Evolutionary conservation across 2,113 vertebrate genomes (phyloP), one percentile per base, ranked within the genome.

Genomic region (Rhea americana): DNA sequence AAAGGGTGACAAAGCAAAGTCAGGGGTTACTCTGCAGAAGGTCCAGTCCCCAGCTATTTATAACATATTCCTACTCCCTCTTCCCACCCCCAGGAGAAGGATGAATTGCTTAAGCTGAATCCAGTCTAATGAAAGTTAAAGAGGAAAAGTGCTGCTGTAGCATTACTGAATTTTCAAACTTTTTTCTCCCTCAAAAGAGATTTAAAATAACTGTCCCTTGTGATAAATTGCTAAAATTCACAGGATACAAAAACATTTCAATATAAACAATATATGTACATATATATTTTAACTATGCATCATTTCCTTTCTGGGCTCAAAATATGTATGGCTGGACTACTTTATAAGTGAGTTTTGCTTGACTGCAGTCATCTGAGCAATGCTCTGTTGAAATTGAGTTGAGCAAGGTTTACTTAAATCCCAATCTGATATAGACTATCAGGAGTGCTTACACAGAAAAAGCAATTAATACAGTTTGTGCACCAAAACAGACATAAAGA

Each of bases 401-500:
- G 2, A 43, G 19, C 11, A 39, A 5, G 21, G 3, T 48, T 75
- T 55, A 41, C 68, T 90, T 73, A 18, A 67, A 35, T 35, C 35
- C 35, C 35, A 35, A 35, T 35, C 35, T 35, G 35, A 35, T 35
- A 35, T 35, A 35, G 56, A 43, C 24, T 25, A 5, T 56, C 35
- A 8, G 4, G 14, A 65, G 19, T 24, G 9, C 25, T 82, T 73
- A 17, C 6, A 14, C 2, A 32, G 6, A 59, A 16, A 87, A 82
- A 50, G 1, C 1, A 59, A 41, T 67, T 45, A 2, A 47, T 37
- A 26, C 1, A 37, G 5, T 17, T 45, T 68, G 3, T 28, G 7
- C 58, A 17, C 15, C 45, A 55, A 91, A 79, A 43, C 24, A 7
- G 15, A 6, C 11, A 9, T 14, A 61, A 30, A 41, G 53, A 50